These are phyloP conservation scores for Anoplolepis gracilipes DNA, from an alignment of 1,140 invertebrate genomes.

Conservation along the genomic window DNA sequence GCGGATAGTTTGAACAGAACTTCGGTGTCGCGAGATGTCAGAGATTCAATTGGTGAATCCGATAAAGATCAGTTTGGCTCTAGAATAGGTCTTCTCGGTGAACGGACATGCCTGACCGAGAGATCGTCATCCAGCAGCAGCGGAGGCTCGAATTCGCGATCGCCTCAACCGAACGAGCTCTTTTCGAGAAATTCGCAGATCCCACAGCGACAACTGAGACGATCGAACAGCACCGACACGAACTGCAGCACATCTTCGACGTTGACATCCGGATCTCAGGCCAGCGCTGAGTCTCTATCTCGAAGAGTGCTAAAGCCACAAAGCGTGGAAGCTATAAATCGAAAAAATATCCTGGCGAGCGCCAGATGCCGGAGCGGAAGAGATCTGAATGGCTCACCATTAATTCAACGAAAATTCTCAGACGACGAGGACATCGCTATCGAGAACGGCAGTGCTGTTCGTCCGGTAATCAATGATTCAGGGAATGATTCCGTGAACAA, in stretches of 20 bases:
- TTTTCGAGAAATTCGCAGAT: constrained; percentile 86
- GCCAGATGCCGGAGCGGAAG: constrained; percentile 93
- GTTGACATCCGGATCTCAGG: constrained; percentile 89
- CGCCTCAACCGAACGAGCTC: constrained; percentile 87
- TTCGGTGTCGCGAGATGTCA: constrained; percentile 30
- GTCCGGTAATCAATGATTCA: constrained; percentile 41
- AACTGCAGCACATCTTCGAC: constrained; percentile 85
- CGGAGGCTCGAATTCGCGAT: constrained; percentile 66
- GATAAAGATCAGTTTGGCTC: constrained; percentile 46
- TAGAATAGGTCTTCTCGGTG: constrained; percentile 79
- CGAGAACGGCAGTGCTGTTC: constrained; percentile 71
- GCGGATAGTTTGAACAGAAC: constrained; percentile 70
- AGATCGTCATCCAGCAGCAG: constrained; percentile 80
- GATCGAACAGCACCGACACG: constrained; percentile 80
- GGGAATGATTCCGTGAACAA: constrained; percentile 46
- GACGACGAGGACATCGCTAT: constrained; percentile 81
- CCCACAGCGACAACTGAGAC: constrained; percentile 85
- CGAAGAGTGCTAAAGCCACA: constrained; percentile 90
- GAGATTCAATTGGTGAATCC: neutral
- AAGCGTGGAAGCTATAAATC: constrained; percentile 93
- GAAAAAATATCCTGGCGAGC: constrained; percentile 95
- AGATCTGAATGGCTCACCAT: constrained; percentile 89
- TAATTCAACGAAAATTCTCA: constrained; percentile 89
- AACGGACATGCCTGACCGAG: constrained; percentile 84
- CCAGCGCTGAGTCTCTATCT: constrained; percentile 84